Percentiles rank a stretch among this genome's conserved stretches.
phyloP scores from a whole-genome alignment of 2,113 vertebrate genomes.

The Lanius ludovicianus region DNA sequence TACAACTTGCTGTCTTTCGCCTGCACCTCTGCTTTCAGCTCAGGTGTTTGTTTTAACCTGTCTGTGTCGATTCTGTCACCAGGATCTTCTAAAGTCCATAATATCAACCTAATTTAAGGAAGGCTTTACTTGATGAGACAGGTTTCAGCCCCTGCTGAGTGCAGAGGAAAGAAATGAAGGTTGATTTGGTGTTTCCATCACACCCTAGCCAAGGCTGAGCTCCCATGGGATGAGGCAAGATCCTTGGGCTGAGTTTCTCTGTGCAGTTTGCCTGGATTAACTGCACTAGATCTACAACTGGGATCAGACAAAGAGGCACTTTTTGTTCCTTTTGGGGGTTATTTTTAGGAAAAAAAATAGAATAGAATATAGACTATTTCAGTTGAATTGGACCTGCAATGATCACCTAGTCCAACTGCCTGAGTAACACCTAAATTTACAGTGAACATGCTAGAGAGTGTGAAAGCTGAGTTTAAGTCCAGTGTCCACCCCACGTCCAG shows the following conservation, averaged over 20 bases:
- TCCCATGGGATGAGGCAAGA: background rate
- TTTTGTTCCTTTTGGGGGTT: background rate
- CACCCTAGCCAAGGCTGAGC: background rate
- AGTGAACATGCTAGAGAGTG: background rate
- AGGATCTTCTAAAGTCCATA: slow-evolving; percentile 17
- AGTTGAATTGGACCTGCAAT: background rate
- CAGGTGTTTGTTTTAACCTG: slow-evolving; percentile 28
- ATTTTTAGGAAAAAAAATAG: background rate
- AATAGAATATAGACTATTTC: background rate
- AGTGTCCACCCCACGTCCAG: background rate
- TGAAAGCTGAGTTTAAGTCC: background rate
- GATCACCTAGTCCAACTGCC: background rate
- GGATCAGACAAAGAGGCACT: background rate
- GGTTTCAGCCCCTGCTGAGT: background rate
- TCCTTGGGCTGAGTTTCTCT: background rate
- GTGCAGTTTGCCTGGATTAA: background rate
- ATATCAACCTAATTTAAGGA: slow-evolving; percentile 30
- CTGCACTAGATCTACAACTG: fast-evolving
- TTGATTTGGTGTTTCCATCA: background rate
- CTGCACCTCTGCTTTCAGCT: background rate
- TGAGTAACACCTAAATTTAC: background rate
- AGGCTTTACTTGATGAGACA: slow-evolving; percentile 13
- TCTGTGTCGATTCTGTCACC: slow-evolving; percentile 10
- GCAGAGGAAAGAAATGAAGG: background rate
- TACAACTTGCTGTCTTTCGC: background rate